A percentile compares a stretch with the other conserved stretches of the same genome.
Conservation (phyloP, 2,797 vertebrate species). For the Eleutherodactylus coqui region DNA sequence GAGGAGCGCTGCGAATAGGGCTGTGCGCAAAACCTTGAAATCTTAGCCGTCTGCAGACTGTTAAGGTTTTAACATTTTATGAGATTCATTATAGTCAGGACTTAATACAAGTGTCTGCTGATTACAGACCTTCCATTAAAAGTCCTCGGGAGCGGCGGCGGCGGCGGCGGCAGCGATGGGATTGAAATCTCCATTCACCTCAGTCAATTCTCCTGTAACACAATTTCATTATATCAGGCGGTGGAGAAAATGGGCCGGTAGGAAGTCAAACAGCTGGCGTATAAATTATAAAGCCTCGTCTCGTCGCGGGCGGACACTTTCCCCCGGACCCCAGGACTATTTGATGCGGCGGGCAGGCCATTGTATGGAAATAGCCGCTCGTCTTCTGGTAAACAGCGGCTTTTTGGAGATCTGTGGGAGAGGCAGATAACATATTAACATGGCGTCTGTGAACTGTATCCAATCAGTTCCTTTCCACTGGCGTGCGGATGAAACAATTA, state of each 20-base stretch:
- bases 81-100: conserved; percentile 96
- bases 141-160: conserved; percentile 89
- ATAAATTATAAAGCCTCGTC: conserved; percentile 99
- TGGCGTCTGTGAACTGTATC: conserved; percentile 99
- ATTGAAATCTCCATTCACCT: conserved; percentile 99
- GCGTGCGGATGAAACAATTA: conserved; percentile 99
- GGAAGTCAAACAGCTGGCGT: conserved; percentile 98
- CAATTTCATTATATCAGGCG: conserved; percentile 99
- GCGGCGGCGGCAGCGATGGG: conserved; percentile 94
- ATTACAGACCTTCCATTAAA: conserved; percentile 94
- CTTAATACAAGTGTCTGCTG: conserved; percentile 96
- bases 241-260: conserved; percentile 93
- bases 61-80: conserved; percentile 91
- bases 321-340: conserved; percentile 96
- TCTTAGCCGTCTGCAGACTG: conserved; percentile 86
- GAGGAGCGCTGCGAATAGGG: conserved; percentile 94
- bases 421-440: conserved; percentile 99
- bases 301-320: conserved; percentile 99
- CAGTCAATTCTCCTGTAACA: conserved; percentile 99
- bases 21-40: conserved; percentile 98
- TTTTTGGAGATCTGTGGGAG: conserved; percentile 90
- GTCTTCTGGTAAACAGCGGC: conserved; percentile 94
- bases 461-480: conserved; percentile 99
- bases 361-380: conserved; percentile 98
- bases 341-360: conserved; percentile 96